These are phyloP conservation scores for Spicauda simplicius DNA, from an alignment of 2,888 invertebrate genomes.

Conservation along the genomic window DNA sequence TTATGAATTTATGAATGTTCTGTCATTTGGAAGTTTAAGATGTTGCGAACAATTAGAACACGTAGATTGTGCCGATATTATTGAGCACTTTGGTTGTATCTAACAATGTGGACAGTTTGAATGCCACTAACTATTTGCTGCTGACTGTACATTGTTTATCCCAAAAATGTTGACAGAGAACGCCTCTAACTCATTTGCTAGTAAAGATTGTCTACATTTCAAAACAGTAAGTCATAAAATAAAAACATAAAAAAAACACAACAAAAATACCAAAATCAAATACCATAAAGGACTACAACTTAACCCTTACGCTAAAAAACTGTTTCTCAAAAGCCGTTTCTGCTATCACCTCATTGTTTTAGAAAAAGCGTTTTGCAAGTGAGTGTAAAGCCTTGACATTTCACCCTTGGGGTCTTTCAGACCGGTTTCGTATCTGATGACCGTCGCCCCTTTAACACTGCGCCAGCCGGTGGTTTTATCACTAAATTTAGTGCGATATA, in stretches of 20 bases:
- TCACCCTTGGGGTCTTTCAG: conserved; percentile 62
- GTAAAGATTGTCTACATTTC: too few relatives aligned
- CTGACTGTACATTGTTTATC: too few relatives aligned
- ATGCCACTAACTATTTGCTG: too few relatives aligned
- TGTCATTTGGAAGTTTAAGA: too few relatives aligned
- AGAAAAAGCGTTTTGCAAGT: conserved; percentile 52
- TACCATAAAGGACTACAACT: neutral
- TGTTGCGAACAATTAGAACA: too few relatives aligned
- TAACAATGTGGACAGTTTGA: too few relatives aligned
- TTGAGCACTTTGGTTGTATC: too few relatives aligned
- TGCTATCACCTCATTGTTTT: conserved; percentile 22
- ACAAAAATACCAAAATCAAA: neutral
- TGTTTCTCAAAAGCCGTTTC: conserved; percentile 1
- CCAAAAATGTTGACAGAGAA: too few relatives aligned
- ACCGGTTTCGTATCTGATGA: conserved; percentile 67
- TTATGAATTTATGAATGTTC: too few relatives aligned
- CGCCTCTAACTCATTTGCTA: too few relatives aligned
- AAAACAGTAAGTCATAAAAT: neutral
- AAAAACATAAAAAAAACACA: neutral
- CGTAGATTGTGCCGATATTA: too few relatives aligned
- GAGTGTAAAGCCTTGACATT: conserved; percentile 70
- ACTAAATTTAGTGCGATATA: conserved; percentile 48
- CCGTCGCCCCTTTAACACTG: conserved; percentile 52
- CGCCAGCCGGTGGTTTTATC: conserved; percentile 48
- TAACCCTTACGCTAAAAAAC: neutral